These are phyloP conservation scores for Parnassius mnemosyne DNA, from an alignment of 2,888 invertebrate species.

Conservation along the genomic window DNA sequence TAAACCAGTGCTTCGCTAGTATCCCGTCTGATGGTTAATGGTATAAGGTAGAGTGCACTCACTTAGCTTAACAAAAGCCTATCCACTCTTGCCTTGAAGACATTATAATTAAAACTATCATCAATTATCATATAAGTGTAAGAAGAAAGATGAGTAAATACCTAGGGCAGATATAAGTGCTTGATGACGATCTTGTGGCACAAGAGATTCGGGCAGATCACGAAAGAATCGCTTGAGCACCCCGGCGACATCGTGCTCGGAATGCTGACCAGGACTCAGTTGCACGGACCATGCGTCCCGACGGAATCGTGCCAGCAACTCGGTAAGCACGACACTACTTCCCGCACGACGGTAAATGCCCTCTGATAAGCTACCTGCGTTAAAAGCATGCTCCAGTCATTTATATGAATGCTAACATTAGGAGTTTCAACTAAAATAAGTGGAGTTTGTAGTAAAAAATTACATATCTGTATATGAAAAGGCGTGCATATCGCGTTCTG, in stretches of 20 bases:
- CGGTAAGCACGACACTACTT: conserved; percentile 86
- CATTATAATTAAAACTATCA: too few species aligned
- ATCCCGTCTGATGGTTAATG: too few species aligned
- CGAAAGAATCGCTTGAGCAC: conserved; percentile 93
- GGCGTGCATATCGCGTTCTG: too few species aligned
- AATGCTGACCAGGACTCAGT: conserved; percentile 86
- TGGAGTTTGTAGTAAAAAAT: too few species aligned
- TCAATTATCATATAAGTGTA: too few species aligned
- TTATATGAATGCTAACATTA: too few species aligned
- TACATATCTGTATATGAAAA: too few species aligned
- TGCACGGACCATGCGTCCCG: conserved; percentile 93
- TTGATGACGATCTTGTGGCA: conserved; percentile 86
- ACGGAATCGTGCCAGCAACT: conserved; percentile 86
- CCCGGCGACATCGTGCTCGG: conserved; percentile 93
- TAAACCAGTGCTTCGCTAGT: too few species aligned
- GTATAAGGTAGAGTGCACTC: too few species aligned
- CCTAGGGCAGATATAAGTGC: conserved; percentile 85
- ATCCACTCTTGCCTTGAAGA: too few species aligned
- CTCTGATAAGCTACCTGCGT: conserved; percentile 88
- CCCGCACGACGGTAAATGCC: conserved; percentile 94
- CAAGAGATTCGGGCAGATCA: conserved; percentile 91
- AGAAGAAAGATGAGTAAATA: conserved; percentile 40
- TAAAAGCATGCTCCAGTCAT: not conserved
- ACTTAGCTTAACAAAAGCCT: too few species aligned
- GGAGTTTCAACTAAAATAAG: too few species aligned